phyloP scores from a whole-genome alignment of 1,140 invertebrate species.

The Zaprionus vittiger region DNA sequence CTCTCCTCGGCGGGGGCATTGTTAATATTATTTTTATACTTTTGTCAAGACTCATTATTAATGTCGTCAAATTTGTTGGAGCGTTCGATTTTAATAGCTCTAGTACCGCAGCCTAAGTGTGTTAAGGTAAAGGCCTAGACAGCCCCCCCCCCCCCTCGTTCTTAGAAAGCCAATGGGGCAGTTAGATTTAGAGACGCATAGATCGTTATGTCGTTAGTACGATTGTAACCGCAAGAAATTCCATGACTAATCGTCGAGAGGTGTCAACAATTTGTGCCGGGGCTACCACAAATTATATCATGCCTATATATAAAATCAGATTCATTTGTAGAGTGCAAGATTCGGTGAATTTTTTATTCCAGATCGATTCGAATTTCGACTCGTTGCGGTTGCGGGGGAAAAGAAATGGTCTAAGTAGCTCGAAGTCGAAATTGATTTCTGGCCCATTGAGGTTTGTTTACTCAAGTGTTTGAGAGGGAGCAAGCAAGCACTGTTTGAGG shows the following conservation, averaged over 20 bases:
- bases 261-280: constrained; percentile 38
- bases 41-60: constrained; percentile 49
- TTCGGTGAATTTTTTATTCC: constrained; percentile 30
- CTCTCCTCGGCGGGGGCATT: background rate
- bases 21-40: constrained; percentile 44
- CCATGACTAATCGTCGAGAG: constrained; percentile 43
- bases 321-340: constrained; percentile 42
- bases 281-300: constrained; percentile 51
- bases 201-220: constrained; percentile 20
- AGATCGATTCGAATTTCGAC: background rate
- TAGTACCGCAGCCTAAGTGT: constrained; percentile 25
- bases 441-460: constrained; percentile 37
- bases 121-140: constrained; percentile 47
- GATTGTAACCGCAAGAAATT: constrained; percentile 41
- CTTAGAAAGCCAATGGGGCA: background rate
- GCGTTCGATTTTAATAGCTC: constrained; percentile 62
- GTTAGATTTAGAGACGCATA: background rate
- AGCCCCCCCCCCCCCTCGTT: background rate
- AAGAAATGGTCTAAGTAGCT: constrained; percentile 36
- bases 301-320: constrained; percentile 44
- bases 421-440: constrained; percentile 41
- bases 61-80: constrained; percentile 62
- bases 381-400: constrained; percentile 32
- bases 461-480: constrained; percentile 30
- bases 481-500: background rate